A percentile compares a stretch with the other conserved stretches of the same genome.
phyloP scores from a whole-genome alignment of 2,888 invertebrate species.

The Exocentrus adspersus region DNA sequence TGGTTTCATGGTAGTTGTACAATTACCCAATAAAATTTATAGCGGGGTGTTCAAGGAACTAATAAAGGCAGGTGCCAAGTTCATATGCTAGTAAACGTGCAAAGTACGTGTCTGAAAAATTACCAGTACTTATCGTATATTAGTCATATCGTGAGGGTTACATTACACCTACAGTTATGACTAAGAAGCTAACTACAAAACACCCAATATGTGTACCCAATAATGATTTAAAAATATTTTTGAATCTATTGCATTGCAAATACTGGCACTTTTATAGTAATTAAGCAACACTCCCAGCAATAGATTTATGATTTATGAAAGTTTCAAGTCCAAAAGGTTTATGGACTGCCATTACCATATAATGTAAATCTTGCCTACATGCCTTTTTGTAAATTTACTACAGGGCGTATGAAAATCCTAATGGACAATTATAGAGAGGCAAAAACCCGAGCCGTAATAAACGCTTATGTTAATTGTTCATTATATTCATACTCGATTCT shows the following conservation, averaged over 20 bases:
- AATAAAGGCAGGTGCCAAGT: background rate
- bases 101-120: background rate
- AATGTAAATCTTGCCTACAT: constrained; percentile 9
- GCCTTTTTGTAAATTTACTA: constrained; percentile 1
- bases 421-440: background rate
- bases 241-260: background rate
- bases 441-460: constrained; percentile 7
- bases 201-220: no score
- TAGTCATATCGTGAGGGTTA: no score
- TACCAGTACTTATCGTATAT: background rate
- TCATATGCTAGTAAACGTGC: background rate
- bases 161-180: no score
- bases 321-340: background rate
- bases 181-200: no score
- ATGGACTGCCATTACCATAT: constrained; percentile 6
- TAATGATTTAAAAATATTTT: no score
- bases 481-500: constrained; percentile 13
- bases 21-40: constrained; percentile 10
- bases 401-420: constrained; percentile 6
- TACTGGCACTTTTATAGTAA: background rate
- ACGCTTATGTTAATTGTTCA: constrained; percentile 14
- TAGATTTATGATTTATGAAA: background rate
- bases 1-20: constrained; percentile 3
- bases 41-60: background rate
- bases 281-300: background rate